Evolutionary conservation across 2,888 invertebrate species (phyloP).

Genomic region (Hemistola chrysoprasaria): DNA sequence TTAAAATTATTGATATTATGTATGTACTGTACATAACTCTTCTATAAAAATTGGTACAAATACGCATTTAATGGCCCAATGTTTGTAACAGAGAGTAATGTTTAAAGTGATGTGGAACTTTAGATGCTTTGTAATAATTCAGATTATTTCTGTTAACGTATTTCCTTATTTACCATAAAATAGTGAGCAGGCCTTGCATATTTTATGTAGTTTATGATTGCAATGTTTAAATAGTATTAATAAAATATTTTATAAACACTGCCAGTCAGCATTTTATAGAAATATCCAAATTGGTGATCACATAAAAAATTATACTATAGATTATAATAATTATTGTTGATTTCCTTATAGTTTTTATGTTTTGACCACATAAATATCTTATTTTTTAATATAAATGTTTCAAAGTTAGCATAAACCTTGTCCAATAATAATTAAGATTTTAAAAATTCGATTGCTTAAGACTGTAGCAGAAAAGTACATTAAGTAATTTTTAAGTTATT

Average conservation of each 20-base stretch:
- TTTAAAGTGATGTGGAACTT: slow-evolving; percentile 41
- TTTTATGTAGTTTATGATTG: slow-evolving; percentile 43
- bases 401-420: slow-evolving; percentile 37
- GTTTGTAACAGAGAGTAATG: slow-evolving; percentile 8
- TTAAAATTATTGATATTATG: slow-evolving; percentile 41
- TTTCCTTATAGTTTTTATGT: slow-evolving; percentile 29
- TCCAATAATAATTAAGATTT: slow-evolving; percentile 43
- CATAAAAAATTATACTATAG: slow-evolving; percentile 27
- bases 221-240: slow-evolving; percentile 45
- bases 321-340: slow-evolving; percentile 16
- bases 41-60: slow-evolving; percentile 35
- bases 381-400: slow-evolving; percentile 23
- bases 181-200: slow-evolving; percentile 66
- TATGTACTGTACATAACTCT: slow-evolving; percentile 58
- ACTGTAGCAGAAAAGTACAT: slow-evolving; percentile 63
- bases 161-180: slow-evolving; percentile 18
- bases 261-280: slow-evolving; percentile 66
- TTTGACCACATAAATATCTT: slow-evolving; percentile 26
- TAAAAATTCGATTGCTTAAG: slow-evolving; percentile 56
- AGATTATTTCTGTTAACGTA: slow-evolving; percentile 20
- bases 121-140: slow-evolving; percentile 13
- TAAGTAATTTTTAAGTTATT: slow-evolving; percentile 65
- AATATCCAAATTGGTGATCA: slow-evolving; percentile 36
- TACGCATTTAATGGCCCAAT: slow-evolving; percentile 20
- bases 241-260: slow-evolving; percentile 48